phyloP scores from a whole-genome alignment of 2,113 vertebrate species.

The Pionites leucogaster region DNA sequence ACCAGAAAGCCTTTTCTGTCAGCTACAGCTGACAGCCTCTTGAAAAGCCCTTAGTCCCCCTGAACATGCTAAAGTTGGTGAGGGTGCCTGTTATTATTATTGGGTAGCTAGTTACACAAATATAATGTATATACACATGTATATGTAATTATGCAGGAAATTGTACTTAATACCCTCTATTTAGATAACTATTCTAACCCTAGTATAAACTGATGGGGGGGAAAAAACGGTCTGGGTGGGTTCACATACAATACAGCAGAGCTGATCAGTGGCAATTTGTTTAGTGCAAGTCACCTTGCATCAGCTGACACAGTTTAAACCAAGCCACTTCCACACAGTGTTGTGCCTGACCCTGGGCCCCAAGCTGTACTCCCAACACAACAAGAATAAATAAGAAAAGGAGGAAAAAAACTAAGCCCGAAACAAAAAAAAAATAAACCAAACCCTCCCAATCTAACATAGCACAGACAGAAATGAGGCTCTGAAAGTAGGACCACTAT shows the following conservation, averaged over 20 bases:
- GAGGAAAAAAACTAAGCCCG: background rate
- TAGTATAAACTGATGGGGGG: background rate
- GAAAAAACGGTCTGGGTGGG: background rate
- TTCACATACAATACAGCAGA: background rate
- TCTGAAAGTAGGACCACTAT: constrained; percentile 92
- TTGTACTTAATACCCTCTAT: background rate
- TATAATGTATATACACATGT: background rate
- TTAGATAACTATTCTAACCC: background rate
- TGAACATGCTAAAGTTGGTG: background rate
- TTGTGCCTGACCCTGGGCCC: constrained; percentile 84
- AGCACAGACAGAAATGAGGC: constrained; percentile 90
- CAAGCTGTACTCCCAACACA: constrained; percentile 40
- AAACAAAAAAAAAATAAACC: background rate
- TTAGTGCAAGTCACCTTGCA: background rate
- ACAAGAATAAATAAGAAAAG: background rate
- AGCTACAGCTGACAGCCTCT: background rate
- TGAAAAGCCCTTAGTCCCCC: background rate
- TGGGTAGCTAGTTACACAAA: background rate
- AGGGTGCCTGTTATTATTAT: background rate
- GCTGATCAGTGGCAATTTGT: background rate
- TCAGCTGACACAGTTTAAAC: background rate
- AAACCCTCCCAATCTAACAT: constrained; percentile 42
- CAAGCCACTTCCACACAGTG: constrained; percentile 61
- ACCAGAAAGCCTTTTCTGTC: background rate
- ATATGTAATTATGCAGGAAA: background rate